Percentiles rank a stretch among this genome's conserved stretches.
Evolutionary conservation across 1,140 invertebrate genomes (phyloP).

Genomic region (Ips nitidus): DNA sequence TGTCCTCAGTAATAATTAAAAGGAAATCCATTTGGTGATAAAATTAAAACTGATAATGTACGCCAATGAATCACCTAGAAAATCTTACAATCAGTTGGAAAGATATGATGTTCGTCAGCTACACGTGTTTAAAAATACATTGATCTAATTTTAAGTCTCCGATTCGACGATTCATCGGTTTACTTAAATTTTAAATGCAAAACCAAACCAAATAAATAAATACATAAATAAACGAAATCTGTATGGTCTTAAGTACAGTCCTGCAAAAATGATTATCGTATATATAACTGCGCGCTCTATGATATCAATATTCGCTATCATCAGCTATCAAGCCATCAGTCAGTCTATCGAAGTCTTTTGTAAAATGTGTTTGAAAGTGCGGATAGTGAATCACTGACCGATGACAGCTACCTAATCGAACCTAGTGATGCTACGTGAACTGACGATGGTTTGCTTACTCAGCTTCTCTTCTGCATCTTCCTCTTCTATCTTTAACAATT

Average conservation of each 20-base stretch:
- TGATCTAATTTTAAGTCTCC: slow-evolving; percentile 16
- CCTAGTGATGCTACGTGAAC: slow-evolving; percentile 33
- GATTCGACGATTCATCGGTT: slow-evolving; percentile 4
- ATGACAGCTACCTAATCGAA: slow-evolving; percentile 18
- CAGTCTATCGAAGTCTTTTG: slow-evolving; percentile 35
- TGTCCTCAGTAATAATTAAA: too few species aligned
- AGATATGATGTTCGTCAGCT: too few species aligned
- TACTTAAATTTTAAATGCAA: slow-evolving; percentile 4
- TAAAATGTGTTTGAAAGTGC: slow-evolving; percentile 39
- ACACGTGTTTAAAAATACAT: slow-evolving; percentile 18
- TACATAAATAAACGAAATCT: slow-evolving; percentile 7
- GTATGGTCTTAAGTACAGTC: slow-evolving; percentile 21
- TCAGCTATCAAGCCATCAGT: slow-evolving; percentile 35
- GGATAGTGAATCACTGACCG: slow-evolving; percentile 24
- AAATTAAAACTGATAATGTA: too few species aligned
- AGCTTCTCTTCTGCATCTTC: slow-evolving; percentile 19
- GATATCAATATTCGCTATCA: slow-evolving; percentile 44
- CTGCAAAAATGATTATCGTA: slow-evolving; percentile 33
- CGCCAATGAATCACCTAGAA: too few species aligned
- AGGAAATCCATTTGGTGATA: too few species aligned
- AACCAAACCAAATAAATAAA: slow-evolving; percentile 11
- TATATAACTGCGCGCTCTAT: slow-evolving; percentile 33
- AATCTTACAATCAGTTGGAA: too few species aligned
- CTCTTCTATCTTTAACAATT: slow-evolving; percentile 27
- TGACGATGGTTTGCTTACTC: slow-evolving; percentile 21